A percentile compares a stretch with the other conserved stretches of the same genome.
Conservation (phyloP, 2,113 vertebrate species). For the Phyllostomus hastatus region DNA sequence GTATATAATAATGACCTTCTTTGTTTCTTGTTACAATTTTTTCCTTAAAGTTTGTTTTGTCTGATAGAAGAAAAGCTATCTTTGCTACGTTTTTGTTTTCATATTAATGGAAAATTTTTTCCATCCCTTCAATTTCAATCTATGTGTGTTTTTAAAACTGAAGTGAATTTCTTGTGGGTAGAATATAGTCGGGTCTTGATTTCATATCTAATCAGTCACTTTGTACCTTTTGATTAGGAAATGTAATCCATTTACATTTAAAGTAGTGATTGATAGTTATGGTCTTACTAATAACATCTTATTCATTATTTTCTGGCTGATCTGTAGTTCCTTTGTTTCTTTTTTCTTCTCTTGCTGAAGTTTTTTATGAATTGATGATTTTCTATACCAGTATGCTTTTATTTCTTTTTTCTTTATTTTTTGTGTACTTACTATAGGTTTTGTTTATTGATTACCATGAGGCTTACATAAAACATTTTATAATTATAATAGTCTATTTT, state of each 20-base stretch:
- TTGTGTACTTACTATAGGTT: neutral
- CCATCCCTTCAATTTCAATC: neutral
- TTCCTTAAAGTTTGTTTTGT: neutral
- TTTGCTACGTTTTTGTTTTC: neutral
- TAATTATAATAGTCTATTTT: neutral
- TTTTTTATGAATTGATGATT: neutral
- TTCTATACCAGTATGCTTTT: neutral
- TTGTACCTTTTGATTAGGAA: no score
- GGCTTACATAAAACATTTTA: neutral
- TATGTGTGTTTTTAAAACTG: neutral
- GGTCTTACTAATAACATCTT: no score
- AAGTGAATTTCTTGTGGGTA: no score
- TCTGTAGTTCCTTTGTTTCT: neutral
- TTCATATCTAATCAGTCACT: no score
- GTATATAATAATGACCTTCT: neutral
- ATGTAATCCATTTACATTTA: no score
- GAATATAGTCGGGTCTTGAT: no score
- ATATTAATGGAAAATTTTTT: neutral
- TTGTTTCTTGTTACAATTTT: neutral
- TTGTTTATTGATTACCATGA: neutral
- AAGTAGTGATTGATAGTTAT: no score
- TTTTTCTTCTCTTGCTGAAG: neutral
- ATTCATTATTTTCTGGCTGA: no score
- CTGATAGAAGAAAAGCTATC: neutral
- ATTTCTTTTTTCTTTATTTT: neutral